Base-by-base conservation (phyloP, 2,888 invertebrate genomes). In the Cryptocheilus praepositus region DNA sequence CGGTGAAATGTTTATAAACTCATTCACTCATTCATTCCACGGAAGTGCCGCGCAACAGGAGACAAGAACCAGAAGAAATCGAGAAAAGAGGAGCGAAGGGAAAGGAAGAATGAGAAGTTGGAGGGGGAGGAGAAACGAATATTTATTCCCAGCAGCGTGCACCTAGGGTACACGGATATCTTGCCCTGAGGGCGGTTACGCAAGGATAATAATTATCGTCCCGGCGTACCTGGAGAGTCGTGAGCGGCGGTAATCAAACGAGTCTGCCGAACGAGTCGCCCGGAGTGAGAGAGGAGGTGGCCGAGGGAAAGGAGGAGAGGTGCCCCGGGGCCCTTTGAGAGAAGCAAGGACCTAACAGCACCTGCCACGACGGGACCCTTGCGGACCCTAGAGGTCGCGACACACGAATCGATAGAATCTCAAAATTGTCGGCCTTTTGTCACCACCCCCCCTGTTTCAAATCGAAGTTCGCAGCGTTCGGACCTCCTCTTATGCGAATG, bases 161-260 rank as follows among this genome's bases (percentile, higher is more conserved):
- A 70, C 56, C 62, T 68, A 62, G 53, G 66, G 64, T 71, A 71
- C 62, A 73, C 73, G 67, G 73, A 79, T 77, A 77, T 77, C 74
- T 81, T 75, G 77, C 67, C 74, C 67, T 66, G 74, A 70, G 71
- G 74, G 76, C 76, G 75, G 77, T 83, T 81, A 79, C 74, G 79
- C 77, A 79, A 83, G 79, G 74, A 80, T 77, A 80, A 82, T 82
- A 82, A 82, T 83, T 77, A 79, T 81, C 77, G 64, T 79, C 61
- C 74, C 67, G 61, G 59, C 73, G 73, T 77, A 76, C 67, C 74
- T 67, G 74, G 62, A 71, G 75, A 81, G 71, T 76, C 73, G 70
- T 78, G 81, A 75, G 75, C 82, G 80, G 78, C 73, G 73, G 71
- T 69, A 80, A 83, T 83, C 80, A 81, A 81, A 81, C 81, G 83